Conservation (phyloP, 2,113 vertebrate species). For the Tor tambroides region DNA sequence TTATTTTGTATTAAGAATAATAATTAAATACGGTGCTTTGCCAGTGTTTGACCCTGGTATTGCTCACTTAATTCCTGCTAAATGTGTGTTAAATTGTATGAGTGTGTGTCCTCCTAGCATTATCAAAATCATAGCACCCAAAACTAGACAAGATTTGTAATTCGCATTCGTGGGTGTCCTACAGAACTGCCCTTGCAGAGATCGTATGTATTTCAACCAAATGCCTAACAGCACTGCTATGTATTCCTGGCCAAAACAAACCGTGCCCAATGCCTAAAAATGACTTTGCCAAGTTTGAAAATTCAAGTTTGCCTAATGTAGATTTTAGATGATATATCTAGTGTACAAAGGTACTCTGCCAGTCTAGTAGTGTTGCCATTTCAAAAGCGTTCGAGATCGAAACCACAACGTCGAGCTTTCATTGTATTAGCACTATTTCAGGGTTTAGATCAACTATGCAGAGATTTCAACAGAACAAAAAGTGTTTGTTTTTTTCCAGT, state of each 20-base stretch:
- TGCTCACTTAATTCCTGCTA: constrained; percentile 54
- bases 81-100: constrained; percentile 51
- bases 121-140: constrained; percentile 62
- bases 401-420: not conserved
- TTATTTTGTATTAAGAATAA: constrained; percentile 69
- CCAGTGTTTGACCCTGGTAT: constrained; percentile 82
- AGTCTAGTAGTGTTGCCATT: constrained; percentile 56
- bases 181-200: constrained; percentile 47
- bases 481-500: constrained; percentile 36
- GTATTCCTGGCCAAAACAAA: constrained; percentile 26
- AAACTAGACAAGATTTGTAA: constrained; percentile 56
- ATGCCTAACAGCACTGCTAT: constrained; percentile 9
- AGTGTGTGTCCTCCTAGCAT: constrained; percentile 69
- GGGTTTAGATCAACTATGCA: constrained; percentile 37
- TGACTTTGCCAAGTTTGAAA: constrained; percentile 32
- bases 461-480: constrained; percentile 57
- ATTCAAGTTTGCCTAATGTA: not conserved
- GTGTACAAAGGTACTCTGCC: constrained; percentile 10
- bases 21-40: constrained; percentile 66
- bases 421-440: constrained; percentile 43
- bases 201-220: constrained; percentile 1
- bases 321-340: not conserved
- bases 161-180: constrained; percentile 13
- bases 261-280: constrained; percentile 26
- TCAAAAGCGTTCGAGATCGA: constrained; percentile 32